Evolutionary conservation across 2,888 invertebrate species (phyloP), one percentile per base, ranked within the genome.

Genomic region (Drosophila subsilvestris): DNA sequence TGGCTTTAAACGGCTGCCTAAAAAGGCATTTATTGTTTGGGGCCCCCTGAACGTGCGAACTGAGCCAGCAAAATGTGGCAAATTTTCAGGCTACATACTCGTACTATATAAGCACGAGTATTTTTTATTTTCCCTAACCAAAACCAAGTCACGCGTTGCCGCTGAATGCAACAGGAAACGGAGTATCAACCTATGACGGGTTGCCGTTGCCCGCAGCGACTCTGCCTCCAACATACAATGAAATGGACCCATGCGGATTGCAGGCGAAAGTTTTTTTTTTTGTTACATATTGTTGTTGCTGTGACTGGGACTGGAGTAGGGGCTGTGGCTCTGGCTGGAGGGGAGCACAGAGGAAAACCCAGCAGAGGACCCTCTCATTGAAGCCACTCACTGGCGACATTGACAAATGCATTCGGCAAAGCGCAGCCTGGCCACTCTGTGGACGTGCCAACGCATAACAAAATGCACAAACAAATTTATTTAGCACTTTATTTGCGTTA

Each of bases 391-490:
- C 14, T n/a, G n/a, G 57, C 80, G 82, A 83, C 82, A 87, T 79
- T 83, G 82, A 83, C 88, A 83, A 83, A 83, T 83, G 88, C 82
- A 79, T 81, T 82, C 73, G 80, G 73, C 68, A 85, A 82, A 82
- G 76, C 67, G 63, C 63, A 63, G 37, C 54, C 63, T 71, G 37
- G 73, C 74, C 62, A 50, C 32, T 55, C 32, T 44, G 44, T 27
- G 61, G 71, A 87, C 82, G 86, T 87, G 82, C 66, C 65, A 54
- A 74, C 80, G 83, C 82, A 85, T 87, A 77, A 67, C 51, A 75
- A 74, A 72, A 67, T 63, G 51, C 55, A 57, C 62, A 53, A 70
- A 54, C 68, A 51, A 60, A 65, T 59, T 68, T 66, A 75, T 79
- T 69, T 57, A 42, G 55, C 44, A 63, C 22, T 56, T 55, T 53